Conservation (phyloP, 2,113 vertebrate species). For the Dasyornis broadbenti region DNA sequence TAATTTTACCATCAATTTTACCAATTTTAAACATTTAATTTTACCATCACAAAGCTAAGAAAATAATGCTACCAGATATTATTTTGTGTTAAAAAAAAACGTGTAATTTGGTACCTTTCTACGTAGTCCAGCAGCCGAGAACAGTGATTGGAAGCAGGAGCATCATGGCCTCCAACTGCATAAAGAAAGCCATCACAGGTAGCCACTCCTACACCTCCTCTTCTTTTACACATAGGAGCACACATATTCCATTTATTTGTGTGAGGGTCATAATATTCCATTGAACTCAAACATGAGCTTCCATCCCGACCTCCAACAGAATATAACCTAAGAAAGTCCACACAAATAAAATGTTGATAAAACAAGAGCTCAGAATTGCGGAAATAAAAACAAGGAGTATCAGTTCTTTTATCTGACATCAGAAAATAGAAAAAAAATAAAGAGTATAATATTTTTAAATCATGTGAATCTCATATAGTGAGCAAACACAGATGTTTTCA, state of each 20-base stretch:
- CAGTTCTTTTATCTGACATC: background rate
- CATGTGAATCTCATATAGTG: background rate
- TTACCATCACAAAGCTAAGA: background rate
- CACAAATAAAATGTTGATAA: background rate
- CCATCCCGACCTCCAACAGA: constrained; percentile 81
- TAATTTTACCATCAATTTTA: background rate
- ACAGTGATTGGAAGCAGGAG: constrained; percentile 79
- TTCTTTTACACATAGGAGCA: constrained; percentile 79
- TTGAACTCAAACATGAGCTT: constrained; percentile 80
- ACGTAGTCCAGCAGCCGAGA: constrained; percentile 77
- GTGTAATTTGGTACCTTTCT: constrained; percentile 67
- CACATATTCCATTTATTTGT: constrained; percentile 82
- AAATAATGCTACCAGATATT: background rate
- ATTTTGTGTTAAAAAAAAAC: background rate
- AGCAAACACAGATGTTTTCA: background rate
- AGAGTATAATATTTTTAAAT: background rate
- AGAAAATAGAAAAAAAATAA: background rate
- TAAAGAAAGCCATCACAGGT: constrained; percentile 80
- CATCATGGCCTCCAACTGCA: constrained; percentile 79
- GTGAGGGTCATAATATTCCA: constrained; percentile 81
- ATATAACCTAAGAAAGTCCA: constrained; percentile 69
- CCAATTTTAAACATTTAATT: too few species aligned
- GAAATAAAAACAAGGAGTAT: background rate
- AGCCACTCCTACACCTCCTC: constrained; percentile 79
- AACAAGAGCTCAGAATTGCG: background rate